A percentile compares a stretch with the other conserved stretches of the same genome.
Conservation (phyloP, 2,797 vertebrate species). For the Eutrigla gurnardus region DNA sequence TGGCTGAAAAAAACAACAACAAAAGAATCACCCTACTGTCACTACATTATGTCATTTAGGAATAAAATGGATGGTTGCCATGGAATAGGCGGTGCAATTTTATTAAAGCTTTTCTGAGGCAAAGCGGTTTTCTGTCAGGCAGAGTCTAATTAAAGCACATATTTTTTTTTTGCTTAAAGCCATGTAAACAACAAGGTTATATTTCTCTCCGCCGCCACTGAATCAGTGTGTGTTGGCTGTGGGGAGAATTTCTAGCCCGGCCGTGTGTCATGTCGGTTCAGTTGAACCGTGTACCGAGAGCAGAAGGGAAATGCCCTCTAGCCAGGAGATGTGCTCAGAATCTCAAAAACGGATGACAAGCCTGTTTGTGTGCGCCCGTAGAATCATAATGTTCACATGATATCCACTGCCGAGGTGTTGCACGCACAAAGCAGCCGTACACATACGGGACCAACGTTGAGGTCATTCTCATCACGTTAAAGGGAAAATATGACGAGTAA, state of each 20-base stretch:
- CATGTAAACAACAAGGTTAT: slow-evolving; percentile 28
- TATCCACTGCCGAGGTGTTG: slow-evolving; percentile 34
- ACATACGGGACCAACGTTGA: not conserved
- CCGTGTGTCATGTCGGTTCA: slow-evolving; percentile 64
- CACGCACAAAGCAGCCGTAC: slow-evolving; percentile 18
- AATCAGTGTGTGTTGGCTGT: slow-evolving; percentile 38
- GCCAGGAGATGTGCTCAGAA: slow-evolving; percentile 71
- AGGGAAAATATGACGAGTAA: slow-evolving; percentile 25
- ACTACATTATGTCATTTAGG: not conserved
- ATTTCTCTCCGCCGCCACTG: slow-evolving; percentile 14
- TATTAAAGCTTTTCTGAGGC: slow-evolving; percentile 6
- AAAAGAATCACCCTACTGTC: not conserved
- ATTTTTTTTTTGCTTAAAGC: slow-evolving; percentile 22
- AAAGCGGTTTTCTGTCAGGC: not conserved
- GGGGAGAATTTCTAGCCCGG: slow-evolving; percentile 42
- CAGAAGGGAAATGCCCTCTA: slow-evolving; percentile 70
- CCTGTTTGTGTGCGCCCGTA: slow-evolving; percentile 40
- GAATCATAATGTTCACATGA: slow-evolving; percentile 67
- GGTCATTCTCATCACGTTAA: slow-evolving; percentile 4
- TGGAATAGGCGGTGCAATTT: not conserved
- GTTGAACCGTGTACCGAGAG: slow-evolving; percentile 67
- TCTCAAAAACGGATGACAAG: slow-evolving; percentile 64
- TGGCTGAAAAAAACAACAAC: not conserved
- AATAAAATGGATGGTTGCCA: not conserved
- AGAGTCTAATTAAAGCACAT: slow-evolving; percentile 13